Percentiles rank a stretch among this genome's conserved stretches.
phyloP scores from a whole-genome alignment of 2,797 vertebrate genomes.

The Sphenopsis melanotis region DNA sequence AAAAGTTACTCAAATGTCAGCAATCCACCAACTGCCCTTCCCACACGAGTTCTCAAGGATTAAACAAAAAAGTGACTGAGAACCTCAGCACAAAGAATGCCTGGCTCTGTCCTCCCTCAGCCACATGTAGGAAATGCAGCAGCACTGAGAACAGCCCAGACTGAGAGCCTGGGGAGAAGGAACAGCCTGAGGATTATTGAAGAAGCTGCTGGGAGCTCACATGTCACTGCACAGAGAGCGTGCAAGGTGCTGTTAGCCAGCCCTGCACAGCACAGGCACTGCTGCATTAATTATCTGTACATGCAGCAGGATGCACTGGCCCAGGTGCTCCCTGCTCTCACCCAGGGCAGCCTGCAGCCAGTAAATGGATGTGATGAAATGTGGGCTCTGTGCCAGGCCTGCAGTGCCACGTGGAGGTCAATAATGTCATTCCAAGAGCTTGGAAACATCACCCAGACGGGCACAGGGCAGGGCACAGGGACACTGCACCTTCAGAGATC shows the following conservation, averaged over 20 bases:
- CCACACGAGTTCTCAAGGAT: slow-evolving; percentile 44
- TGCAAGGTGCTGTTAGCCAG: not conserved
- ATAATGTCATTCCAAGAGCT: not conserved
- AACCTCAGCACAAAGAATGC: slow-evolving; percentile 7
- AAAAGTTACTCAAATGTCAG: slow-evolving; percentile 48
- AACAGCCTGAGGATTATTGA: not conserved
- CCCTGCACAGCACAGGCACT: not conserved
- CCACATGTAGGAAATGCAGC: not conserved
- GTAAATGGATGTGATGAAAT: not conserved
- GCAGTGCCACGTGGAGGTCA: not conserved
- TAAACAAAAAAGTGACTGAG: slow-evolving; percentile 28
- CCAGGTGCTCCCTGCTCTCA: not conserved
- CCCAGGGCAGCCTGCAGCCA: not conserved
- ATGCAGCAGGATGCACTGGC: not conserved
- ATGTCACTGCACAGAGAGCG: not conserved
- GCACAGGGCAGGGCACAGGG: not conserved
- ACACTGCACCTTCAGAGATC: not conserved
- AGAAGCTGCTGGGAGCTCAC: not conserved
- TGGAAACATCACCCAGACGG: rapidly evolving
- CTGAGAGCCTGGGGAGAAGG: not conserved
- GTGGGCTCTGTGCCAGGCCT: not conserved
- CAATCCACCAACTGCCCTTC: slow-evolving; percentile 37
- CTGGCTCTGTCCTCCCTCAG: not conserved
- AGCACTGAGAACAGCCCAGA: not conserved
- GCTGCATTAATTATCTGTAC: rapidly evolving